Percentiles rank a stretch among this genome's conserved stretches.
Evolutionary conservation across 2,888 invertebrate species (phyloP).

Genomic region (Acrobasis repandana): DNA sequence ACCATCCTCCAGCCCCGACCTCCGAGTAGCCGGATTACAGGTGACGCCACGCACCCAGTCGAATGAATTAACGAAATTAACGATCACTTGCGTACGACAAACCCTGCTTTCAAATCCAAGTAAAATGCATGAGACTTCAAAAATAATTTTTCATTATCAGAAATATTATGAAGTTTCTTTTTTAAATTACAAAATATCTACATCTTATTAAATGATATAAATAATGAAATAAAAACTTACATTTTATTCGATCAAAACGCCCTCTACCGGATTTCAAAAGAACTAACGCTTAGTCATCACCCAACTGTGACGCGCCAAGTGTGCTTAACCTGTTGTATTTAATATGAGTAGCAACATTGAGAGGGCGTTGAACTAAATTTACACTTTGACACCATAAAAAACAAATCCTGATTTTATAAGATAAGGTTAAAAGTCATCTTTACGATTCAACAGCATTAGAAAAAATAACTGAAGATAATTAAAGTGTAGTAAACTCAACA

Average conservation of each 20-base stretch:
- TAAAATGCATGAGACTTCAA: not conserved
- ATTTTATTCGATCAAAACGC: not conserved
- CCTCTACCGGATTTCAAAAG: not conserved
- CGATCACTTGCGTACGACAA: not conserved
- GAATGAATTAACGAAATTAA: conserved; percentile 45
- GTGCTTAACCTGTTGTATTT: conserved; percentile 6
- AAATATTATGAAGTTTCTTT: too few species aligned
- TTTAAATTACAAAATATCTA: too few species aligned
- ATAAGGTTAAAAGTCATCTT: too few species aligned
- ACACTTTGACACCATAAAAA: not conserved
- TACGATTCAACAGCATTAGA: too few species aligned
- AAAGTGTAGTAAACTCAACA: too few species aligned
- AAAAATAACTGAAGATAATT: too few species aligned
- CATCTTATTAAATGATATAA: not conserved
- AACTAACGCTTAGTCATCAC: not conserved
- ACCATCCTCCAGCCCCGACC: conserved; percentile 87
- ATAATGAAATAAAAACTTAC: not conserved
- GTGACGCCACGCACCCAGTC: conserved; percentile 65
- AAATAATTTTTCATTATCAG: too few species aligned
- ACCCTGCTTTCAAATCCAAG: conserved; percentile 13
- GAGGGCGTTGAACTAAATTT: conserved; percentile 4
- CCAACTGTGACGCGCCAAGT: not conserved
- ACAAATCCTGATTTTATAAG: too few species aligned
- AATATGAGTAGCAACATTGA: conserved; percentile 1
- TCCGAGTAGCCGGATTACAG: conserved; percentile 96